Base-by-base conservation (phyloP, 2,113 vertebrate genomes). In the Cochlearius cochlearius region DNA sequence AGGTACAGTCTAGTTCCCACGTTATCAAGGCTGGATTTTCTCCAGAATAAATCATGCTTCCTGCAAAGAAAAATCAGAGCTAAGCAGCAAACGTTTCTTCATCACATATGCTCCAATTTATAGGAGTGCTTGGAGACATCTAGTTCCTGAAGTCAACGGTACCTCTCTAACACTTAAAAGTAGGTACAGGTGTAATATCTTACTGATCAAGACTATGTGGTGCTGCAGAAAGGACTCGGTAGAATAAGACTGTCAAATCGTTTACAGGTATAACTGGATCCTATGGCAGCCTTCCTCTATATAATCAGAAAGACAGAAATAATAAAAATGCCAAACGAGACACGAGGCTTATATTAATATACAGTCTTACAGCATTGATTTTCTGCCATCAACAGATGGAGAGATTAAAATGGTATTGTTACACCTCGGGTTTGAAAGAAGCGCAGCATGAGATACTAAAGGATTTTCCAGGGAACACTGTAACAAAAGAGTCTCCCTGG, bases 311-410 rank as follows among this genome's bases (percentile, higher is more conserved):
- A 78, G 75, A 38, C 0, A 26, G 62, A 82, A 71, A 82, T 34
- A 78, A 91, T 68, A 67, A 80, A 88, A 88, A 38, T 39, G 43
- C 58, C 68, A 86, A 82, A 60, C 12, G 72, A 76, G 75, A n/a
- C 60, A 77, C 67, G 74, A 93, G 91, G 41, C 56, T 93, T 69
- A 18, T 49, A 92, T 68, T 86, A 94, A 77, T 86, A 80, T 6
- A 86, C 9, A 22, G 11, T 80, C 95, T 94, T 89, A 76, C 38
- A 72, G 64, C 82, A 95, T 22, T 95, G 87, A 97, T 96, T 67
- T 78, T 80, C 86, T 90, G 78, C 87, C 76, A 81, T 91, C 84
- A 93, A 47, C 94, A 97, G 94, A 92, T 94, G 94, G 83, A 81
- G 92, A 95, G 73, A 94, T 95, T 88, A 95, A 92, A 90, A 86